phyloP scores from a whole-genome alignment of 2,797 vertebrate species.

The Dallia pectoralis region DNA sequence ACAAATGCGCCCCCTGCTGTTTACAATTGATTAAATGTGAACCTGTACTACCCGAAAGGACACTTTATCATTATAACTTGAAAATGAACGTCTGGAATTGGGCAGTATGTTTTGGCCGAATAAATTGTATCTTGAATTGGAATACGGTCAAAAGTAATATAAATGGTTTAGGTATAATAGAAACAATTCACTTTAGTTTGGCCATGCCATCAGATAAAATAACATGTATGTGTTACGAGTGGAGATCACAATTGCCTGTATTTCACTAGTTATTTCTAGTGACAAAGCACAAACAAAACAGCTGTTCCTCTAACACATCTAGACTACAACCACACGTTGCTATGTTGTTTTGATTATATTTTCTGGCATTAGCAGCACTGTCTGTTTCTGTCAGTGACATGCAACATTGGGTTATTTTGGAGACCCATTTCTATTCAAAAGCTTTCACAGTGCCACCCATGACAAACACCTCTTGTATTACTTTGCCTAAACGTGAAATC shows the following conservation, averaged over 20 bases:
- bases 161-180: neutral
- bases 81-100: neutral
- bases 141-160: neutral
- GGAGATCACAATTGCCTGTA: neutral
- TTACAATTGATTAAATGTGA: neutral
- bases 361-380: constrained; percentile 47
- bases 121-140: neutral
- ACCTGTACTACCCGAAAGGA: neutral
- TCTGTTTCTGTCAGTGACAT: constrained; percentile 52
- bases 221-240: neutral
- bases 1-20: neutral
- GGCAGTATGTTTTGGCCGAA: neutral
- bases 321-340: constrained; percentile 42
- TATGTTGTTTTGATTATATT: constrained; percentile 49
- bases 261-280: neutral
- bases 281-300: constrained; percentile 15
- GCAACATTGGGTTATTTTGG: constrained; percentile 40
- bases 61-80: neutral
- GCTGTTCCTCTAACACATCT: constrained; percentile 24
- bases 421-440: constrained; percentile 20
- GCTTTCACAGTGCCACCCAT: constrained; percentile 5
- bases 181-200: neutral
- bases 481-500: neutral
- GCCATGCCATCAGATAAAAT: neutral
- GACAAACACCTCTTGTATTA: neutral